Base-by-base conservation (phyloP, 2,797 vertebrate species). In the Coranthus polyacanthus region DNA sequence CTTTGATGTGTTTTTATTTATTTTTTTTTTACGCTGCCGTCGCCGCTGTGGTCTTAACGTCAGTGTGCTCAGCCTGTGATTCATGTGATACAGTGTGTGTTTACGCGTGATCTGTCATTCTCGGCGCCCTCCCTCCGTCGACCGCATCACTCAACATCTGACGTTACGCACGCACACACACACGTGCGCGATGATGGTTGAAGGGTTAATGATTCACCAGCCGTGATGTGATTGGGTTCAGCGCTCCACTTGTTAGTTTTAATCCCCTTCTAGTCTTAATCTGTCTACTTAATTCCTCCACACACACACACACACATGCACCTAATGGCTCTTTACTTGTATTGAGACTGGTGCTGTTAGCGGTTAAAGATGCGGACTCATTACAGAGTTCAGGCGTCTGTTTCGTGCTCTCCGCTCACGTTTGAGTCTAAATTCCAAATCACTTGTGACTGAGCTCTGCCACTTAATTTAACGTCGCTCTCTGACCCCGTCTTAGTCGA, bases 191-290 rank as follows among this genome's bases (percentile, higher is more conserved):
- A n/a, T n/a, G 37, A 60, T 70, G n/a, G 59, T 43, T 65, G 50
- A 77, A 54, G 75, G 81, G 82, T 79, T 83, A 83, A 81, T 82
- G 84, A 85, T 80, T 86, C 82, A 76, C 64, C 44, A 72, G 63
- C 32, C 1, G 16, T 53, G 64, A 75, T 75, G 70, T 79, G 76
- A 83, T 78, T 81, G 78, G 72, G 79, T 82, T 88, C 84, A 82
- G 55, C 11, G 62, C 81, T 81, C 72, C 37, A 60, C 51, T 84
- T 88, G 78, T 85, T 79, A 49, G 70, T 71, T 78, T 70, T 85
- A 86, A 88, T 83, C 82, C 84, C 65, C 75, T 67, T 81, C 71
- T 76, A 59, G 74, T 86, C 60, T 79, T 88, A 82, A 85, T 87
- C 82, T 80, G 73, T 72, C 71, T 65, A 71, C 55, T 88, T 81